Evolutionary conservation across 2,797 vertebrate species (phyloP), one percentile per base, ranked within the genome.

Genomic region (Lemur catta): DNA sequence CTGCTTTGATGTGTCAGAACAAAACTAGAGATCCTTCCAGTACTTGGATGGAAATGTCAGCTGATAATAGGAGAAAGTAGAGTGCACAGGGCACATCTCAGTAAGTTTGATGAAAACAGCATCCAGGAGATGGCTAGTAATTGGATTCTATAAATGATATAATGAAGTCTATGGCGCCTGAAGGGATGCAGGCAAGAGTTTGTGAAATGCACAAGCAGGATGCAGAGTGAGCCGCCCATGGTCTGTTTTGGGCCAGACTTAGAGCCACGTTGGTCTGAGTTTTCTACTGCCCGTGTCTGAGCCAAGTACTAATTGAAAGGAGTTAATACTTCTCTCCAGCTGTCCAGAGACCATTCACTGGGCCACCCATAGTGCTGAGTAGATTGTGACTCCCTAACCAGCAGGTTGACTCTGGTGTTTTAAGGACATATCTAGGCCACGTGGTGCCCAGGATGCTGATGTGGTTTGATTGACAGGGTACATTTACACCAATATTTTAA

Each of bases 31-130:
- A 82, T 67, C 85, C 94, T 94, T 94, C 55, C 38, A 65, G 76
- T 20, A n/a, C 59, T 95, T 90, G 72, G 71, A 92, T 79, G 81
- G 92, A 97, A 96, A 97, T 94, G 93, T 90, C 90, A 97, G 76
- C 81, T 95, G 96, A 92, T 85, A 78, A 78, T 59, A 61, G 90
- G 78, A 85, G 82, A 85, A 95, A n/a, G 67, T 78, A 94, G 90
- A 94, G 87, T 74, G 30, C 84, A 91, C 71, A 93, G 94, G 94
- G 86, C 75, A 78, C 28, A 59, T 80, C 92, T 90, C 48, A 24
- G 84, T 41, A 79, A 93, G 76, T 88, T 48, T 59, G 87, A 94
- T 84, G 78, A 76, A 96, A 94, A 90, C 79, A 84, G 38, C 84
- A 88, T 84, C 50, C 72, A 74, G 71, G 71, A 95, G 93, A 92